Base-by-base conservation (phyloP, 2,113 vertebrate species). In the Gila orcuttii region DNA sequence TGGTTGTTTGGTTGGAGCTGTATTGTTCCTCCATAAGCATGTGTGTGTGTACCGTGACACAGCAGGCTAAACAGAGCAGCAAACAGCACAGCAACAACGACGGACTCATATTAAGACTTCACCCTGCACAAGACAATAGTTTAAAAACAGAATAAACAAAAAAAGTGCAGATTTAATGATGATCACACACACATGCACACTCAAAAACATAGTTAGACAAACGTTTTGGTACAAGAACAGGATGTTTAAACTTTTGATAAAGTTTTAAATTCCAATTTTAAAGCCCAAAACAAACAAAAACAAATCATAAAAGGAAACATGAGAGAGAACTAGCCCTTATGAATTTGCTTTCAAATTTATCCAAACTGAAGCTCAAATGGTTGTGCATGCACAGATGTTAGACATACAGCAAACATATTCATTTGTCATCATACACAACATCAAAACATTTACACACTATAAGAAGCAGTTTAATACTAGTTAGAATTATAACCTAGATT, bases 21-120 rank as follows among this genome's bases (percentile, higher is more conserved):
- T 86, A 85, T 21, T 23, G 84, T 10, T 94, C 91, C 3, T 95
- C 94, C 0, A 89, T 89, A 25, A 93, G 80, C 91, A 95, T 93
- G 91, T 95, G 91, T 78, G 92, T 87, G 0, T 90, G 89, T 57
- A 90, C 77, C 0, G 90, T 82, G 36, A 90, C 71, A 86, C 82
- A 90, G 3, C 92, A 82, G 13, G 89, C 88, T 0, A 79, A 88
- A 15, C 87, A 76, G 9, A 95, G 88, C 74, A 91, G 82, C 8
- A 93, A 66, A 82, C 90, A 94, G 85, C 90, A 85, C 4, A 94
- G 92, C 88, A 94, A 45, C 86, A 91, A 73, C 62, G 47, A 39
- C 50, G 88, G 13, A 0, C 87, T 90, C 94, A 94, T 95, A 86
- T 86, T 92, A 73, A n/a, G 50, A 60, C 57, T 31, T 78, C 55